These are phyloP conservation scores for Platanista minor DNA, from an alignment of 2,113 vertebrate genomes.

Conservation along the genomic window DNA sequence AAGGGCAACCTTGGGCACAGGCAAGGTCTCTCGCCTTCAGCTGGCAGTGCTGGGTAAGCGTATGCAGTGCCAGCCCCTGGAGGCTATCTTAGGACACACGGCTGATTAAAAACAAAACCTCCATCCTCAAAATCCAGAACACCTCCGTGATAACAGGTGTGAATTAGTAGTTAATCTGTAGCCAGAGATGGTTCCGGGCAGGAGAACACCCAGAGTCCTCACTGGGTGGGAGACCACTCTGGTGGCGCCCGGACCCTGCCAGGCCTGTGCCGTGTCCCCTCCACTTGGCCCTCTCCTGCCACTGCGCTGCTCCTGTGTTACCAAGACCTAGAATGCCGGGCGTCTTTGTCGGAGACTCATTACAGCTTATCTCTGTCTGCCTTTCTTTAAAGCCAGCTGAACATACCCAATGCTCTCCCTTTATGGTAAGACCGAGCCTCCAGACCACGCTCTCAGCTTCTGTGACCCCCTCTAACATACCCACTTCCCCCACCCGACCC, in stretches of 20 bases:
- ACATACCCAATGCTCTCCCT: conserved; percentile 95
- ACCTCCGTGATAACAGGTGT: accelerated
- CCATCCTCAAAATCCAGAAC: neutral
- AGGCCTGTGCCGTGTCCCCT: conserved; percentile 68
- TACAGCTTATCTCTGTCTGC: conserved; percentile 98
- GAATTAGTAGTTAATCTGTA: neutral
- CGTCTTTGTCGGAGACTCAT: conserved; percentile 82
- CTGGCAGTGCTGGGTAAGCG: neutral
- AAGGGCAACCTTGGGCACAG: neutral
- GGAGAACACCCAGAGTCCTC: neutral
- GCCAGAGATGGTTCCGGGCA: neutral
- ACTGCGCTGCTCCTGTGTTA: conserved; percentile 83
- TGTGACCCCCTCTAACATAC: conserved; percentile 78
- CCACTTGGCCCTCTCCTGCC: conserved; percentile 73
- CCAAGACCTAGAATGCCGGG: conserved; percentile 76
- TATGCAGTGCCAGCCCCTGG: neutral
- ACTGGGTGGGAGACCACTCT: neutral
- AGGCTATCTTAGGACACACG: neutral
- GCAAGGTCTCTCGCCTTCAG: neutral
- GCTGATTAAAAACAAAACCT: neutral
- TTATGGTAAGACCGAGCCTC: conserved; percentile 97
- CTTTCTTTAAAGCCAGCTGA: conserved; percentile 99
- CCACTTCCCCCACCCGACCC: conserved; percentile 66
- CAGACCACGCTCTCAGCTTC: conserved; percentile 82
- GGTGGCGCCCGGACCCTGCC: neutral